These are phyloP conservation scores for Equus przewalskii DNA, from an alignment of 2,113 vertebrate species.

Conservation along the genomic window DNA sequence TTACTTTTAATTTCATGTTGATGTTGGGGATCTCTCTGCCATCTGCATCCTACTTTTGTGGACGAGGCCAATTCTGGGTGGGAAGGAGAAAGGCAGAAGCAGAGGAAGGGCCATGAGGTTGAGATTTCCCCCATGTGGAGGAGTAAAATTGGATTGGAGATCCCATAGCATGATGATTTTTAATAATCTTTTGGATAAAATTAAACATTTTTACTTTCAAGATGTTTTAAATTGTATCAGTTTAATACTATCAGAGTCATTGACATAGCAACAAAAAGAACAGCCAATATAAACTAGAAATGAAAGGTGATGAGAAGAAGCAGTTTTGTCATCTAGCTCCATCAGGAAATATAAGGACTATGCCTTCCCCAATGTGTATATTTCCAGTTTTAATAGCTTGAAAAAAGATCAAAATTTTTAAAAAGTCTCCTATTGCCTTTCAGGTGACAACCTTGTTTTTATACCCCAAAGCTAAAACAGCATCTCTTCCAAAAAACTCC, in stretches of 20 bases:
- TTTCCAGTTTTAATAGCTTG: slow-evolving; percentile 11
- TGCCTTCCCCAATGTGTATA: background rate
- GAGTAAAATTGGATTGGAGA: background rate
- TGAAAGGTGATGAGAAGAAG: slow-evolving; percentile 6
- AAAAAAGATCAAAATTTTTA: background rate
- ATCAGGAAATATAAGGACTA: background rate
- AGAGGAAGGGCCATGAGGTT: background rate
- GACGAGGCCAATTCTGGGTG: background rate
- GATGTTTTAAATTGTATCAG: background rate
- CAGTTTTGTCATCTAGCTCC: background rate
- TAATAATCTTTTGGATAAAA: background rate
- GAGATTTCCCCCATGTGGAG: background rate
- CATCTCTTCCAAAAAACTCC: background rate
- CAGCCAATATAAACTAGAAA: background rate
- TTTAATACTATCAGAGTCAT: background rate
- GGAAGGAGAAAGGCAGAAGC: background rate
- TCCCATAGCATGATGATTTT: background rate
- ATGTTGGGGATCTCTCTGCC: background rate
- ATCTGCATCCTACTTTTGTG: background rate
- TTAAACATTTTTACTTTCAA: background rate
- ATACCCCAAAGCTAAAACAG: background rate
- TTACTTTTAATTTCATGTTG: background rate
- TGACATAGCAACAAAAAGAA: slow-evolving; percentile 28
- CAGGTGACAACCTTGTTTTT: background rate
- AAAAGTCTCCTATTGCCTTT: background rate